Percentiles rank a stretch among this genome's conserved stretches.
Evolutionary conservation across 2,797 vertebrate genomes (phyloP).

Genomic region (Percopsis omiscomaycus): DNA sequence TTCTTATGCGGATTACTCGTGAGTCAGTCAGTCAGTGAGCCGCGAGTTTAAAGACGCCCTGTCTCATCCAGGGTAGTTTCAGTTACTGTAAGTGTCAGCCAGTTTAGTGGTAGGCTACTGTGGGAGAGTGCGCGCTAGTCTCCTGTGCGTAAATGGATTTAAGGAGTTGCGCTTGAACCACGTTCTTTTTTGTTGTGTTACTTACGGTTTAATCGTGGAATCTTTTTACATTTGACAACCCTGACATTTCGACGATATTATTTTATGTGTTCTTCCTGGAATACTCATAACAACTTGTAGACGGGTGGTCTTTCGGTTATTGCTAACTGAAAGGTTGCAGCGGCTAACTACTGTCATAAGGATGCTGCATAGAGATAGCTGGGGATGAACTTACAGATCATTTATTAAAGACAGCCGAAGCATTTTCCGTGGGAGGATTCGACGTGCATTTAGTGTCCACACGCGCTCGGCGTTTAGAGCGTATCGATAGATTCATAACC

Average conservation of each 20-base stretch:
- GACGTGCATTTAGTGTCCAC: neutral
- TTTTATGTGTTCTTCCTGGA: too few relatives aligned
- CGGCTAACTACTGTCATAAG: too few relatives aligned
- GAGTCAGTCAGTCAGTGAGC: constrained; percentile 12
- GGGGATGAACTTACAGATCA: too few relatives aligned
- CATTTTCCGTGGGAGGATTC: neutral
- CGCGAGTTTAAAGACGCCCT: constrained; percentile 3
- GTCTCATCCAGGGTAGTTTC: constrained; percentile 1
- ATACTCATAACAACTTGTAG: too few relatives aligned
- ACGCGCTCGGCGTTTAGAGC: constrained; percentile 6
- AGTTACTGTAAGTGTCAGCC: neutral
- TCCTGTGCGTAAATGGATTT: constrained; percentile 40
- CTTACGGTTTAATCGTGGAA: neutral
- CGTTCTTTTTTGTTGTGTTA: neutral
- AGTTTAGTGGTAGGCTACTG: neutral
- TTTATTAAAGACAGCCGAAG: too few relatives aligned
- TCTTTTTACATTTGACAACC: neutral
- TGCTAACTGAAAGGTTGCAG: too few relatives aligned
- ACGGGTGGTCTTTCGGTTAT: too few relatives aligned
- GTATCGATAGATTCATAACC: constrained; percentile 31
- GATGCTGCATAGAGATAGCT: too few relatives aligned
- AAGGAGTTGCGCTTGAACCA: constrained; percentile 6
- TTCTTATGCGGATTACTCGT: constrained; percentile 13
- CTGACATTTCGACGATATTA: too few relatives aligned
- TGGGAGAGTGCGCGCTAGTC: constrained; percentile 32